phyloP scores from a whole-genome alignment of 2,113 vertebrate species.

The Forbesichthys papilliferus region DNA sequence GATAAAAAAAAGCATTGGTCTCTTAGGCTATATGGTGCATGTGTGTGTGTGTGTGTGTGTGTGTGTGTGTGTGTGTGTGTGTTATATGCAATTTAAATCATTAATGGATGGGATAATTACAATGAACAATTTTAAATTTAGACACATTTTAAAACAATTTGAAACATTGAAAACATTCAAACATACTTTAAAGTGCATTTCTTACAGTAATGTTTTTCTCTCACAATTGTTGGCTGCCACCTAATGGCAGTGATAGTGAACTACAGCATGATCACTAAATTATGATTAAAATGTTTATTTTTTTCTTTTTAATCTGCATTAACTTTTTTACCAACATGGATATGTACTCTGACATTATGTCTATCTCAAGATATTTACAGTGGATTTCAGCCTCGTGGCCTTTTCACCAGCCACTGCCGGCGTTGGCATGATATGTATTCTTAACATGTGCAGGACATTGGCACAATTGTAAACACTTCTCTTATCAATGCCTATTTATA shows the following conservation, averaged over 20 bases:
- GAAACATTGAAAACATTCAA: too few species aligned
- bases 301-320: neutral
- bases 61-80: neutral
- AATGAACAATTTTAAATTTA: too few species aligned
- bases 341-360: neutral
- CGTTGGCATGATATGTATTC: constrained; percentile 17
- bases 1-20: too few species aligned
- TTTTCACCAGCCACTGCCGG: constrained; percentile 3
- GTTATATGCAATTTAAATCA: too few species aligned
- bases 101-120: too few species aligned
- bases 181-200: neutral
- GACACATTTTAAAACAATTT: too few species aligned
- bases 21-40: too few species aligned
- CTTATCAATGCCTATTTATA: constrained; percentile 34
- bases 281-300: neutral
- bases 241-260: constrained; percentile 50
- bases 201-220: neutral
- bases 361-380: neutral
- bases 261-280: constrained; percentile 11
- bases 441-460: constrained; percentile 45
- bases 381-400: neutral
- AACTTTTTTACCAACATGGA: neutral
- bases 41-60: neutral
- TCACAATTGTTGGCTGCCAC: constrained; percentile 50
- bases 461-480: constrained; percentile 21